Evolutionary conservation across 35 echinoderm and acorn worm genomes (phyloP).

Genomic region (Hemicentrotus pulcherrimus): DNA sequence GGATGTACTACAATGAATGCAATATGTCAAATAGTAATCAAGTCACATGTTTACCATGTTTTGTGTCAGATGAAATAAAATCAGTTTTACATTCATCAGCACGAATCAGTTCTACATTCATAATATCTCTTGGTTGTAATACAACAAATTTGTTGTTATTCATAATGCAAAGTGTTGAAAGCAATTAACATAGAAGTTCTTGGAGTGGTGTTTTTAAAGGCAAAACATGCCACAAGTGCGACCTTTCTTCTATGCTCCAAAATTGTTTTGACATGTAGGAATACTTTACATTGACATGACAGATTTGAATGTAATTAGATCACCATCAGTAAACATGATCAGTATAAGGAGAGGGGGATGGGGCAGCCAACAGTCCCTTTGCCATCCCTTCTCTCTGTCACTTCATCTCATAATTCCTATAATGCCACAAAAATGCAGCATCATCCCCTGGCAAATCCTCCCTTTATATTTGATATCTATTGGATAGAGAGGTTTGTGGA

Average conservation of each 20-base stretch:
- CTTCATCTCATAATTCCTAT: neutral
- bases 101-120: too few relatives aligned
- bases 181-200: neutral
- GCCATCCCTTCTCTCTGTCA: neutral
- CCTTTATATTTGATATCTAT: neutral
- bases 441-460: conserved; percentile 1
- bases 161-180: neutral
- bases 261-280: neutral
- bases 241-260: neutral
- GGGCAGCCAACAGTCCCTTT: neutral
- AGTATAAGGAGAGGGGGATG: neutral
- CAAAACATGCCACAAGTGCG: neutral
- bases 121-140: neutral
- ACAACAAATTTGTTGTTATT: neutral
- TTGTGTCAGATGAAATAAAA: neutral
- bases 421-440: neutral
- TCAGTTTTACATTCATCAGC: neutral
- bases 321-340: too few relatives aligned
- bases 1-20: neutral
- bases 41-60: neutral
- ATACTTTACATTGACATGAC: neutral
- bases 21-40: neutral
- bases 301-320: too few relatives aligned
- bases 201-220: neutral
- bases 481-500: conserved; percentile 1